A percentile compares a stretch with the other conserved stretches of the same genome.
phyloP scores from a whole-genome alignment of 2,888 invertebrate species.

The Coremacera marginata region DNA sequence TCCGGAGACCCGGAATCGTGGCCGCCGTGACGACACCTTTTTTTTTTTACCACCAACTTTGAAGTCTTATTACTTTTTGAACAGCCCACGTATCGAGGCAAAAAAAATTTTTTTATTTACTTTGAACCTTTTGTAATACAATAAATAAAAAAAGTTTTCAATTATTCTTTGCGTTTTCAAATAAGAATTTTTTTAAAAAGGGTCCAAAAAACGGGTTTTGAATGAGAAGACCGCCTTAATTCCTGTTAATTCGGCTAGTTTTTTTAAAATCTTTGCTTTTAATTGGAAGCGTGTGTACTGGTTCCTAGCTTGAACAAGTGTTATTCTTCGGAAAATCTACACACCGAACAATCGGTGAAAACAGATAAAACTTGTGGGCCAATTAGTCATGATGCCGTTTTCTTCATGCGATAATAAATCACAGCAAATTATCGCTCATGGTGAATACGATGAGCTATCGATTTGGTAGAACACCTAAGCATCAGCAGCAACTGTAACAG shows the following conservation, averaged over 20 bases:
- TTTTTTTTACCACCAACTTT: too few species aligned
- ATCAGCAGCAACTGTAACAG: background rate
- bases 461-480: background rate
- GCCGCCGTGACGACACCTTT: too few species aligned
- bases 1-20: too few species aligned
- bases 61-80: too few species aligned
- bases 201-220: background rate
- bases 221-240: too few species aligned
- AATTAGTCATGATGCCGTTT: constrained; percentile 27
- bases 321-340: background rate
- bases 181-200: too few species aligned
- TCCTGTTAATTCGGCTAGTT: too few species aligned
- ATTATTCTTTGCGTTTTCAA: too few species aligned
- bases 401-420: constrained; percentile 30
- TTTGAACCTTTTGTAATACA: too few species aligned
- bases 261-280: background rate
- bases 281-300: background rate
- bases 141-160: too few species aligned
- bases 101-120: too few species aligned
- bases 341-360: background rate
- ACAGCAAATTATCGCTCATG: constrained; percentile 32
- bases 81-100: too few species aligned
- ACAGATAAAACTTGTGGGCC: constrained; percentile 7
- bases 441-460: constrained; percentile 33
- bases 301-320: background rate